phyloP scores from a whole-genome alignment of 2,113 vertebrate species.

The Oceanites oceanicus region DNA sequence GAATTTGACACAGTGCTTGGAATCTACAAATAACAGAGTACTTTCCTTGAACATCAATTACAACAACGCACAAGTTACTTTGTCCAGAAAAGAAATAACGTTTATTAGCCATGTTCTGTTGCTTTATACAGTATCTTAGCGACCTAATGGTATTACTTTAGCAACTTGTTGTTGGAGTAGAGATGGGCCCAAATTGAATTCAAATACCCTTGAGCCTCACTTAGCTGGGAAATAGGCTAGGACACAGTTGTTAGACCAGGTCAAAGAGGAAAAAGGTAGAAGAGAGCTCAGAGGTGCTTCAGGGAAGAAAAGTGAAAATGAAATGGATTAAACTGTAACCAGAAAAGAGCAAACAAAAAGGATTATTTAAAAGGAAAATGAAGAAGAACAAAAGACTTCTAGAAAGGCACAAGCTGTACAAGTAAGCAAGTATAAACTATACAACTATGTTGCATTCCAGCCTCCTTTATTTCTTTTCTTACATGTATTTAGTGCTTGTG shows the following conservation, averaged over 20 bases:
- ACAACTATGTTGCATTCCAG: background rate
- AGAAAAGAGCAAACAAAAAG: conserved; percentile 11
- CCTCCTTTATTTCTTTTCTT: background rate
- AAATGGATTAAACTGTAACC: conserved; percentile 21
- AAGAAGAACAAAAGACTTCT: background rate
- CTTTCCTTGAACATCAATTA: conserved; percentile 29
- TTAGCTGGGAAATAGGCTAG: conserved; percentile 40
- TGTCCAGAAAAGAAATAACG: conserved; percentile 2
- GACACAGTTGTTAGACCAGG: conserved; percentile 45
- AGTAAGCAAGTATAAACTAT: background rate
- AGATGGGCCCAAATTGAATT: conserved; percentile 49
- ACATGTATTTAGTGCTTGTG: background rate
- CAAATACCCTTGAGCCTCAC: conserved; percentile 52
- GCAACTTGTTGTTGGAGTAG: background rate
- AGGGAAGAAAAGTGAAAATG: conserved; percentile 9
- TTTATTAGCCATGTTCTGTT: conserved; percentile 8
- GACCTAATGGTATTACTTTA: conserved; percentile 41
- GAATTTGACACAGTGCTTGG: conserved; percentile 20
- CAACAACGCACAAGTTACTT: conserved; percentile 13
- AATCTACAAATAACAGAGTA: conserved; percentile 16
- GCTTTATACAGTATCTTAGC: background rate
- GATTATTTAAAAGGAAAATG: background rate
- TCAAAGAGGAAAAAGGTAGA: conserved; percentile 32
- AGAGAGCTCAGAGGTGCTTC: background rate
- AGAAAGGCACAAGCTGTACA: background rate